Conservation (phyloP, 1,140 invertebrate species). For the Listronotus bonariensis region DNA sequence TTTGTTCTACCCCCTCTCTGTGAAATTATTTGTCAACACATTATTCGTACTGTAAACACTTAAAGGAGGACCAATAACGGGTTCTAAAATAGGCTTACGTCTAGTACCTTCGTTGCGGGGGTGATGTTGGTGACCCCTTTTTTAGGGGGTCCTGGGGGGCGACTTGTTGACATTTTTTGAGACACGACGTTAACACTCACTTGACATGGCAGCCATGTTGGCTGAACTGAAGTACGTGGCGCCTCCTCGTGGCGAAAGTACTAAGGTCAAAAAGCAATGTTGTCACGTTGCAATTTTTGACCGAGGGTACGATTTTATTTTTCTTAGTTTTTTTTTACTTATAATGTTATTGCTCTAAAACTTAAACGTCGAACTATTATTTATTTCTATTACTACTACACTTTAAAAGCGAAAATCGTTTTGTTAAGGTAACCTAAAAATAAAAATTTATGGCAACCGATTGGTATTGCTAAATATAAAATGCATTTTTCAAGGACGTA, state of each 20-base stretch:
- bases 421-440: too few species aligned
- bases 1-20: constrained; percentile 19
- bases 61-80: constrained; percentile 19
- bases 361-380: too few species aligned
- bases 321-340: too few species aligned
- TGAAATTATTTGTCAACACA: constrained; percentile 44
- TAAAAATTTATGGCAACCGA: too few species aligned
- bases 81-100: constrained; percentile 53
- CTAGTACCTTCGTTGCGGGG: constrained; percentile 62
- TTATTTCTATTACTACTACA: too few species aligned
- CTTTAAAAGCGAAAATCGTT: too few species aligned
- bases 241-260: constrained; percentile 11
- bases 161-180: constrained; percentile 59
- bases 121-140: constrained; percentile 80
- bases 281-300: constrained; percentile 8
- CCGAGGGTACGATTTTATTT: neutral
- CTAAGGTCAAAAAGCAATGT: constrained; percentile 5
- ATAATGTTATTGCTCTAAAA: too few species aligned
- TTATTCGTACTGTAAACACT: constrained; percentile 42
- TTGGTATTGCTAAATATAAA: too few species aligned
- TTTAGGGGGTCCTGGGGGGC: constrained; percentile 62
- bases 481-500: too few species aligned
- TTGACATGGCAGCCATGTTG: constrained; percentile 59
- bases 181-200: constrained; percentile 53
- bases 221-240: constrained; percentile 43